phyloP scores from a whole-genome alignment of 2,888 invertebrate genomes.

The Mongoloraphidia duomilia region DNA sequence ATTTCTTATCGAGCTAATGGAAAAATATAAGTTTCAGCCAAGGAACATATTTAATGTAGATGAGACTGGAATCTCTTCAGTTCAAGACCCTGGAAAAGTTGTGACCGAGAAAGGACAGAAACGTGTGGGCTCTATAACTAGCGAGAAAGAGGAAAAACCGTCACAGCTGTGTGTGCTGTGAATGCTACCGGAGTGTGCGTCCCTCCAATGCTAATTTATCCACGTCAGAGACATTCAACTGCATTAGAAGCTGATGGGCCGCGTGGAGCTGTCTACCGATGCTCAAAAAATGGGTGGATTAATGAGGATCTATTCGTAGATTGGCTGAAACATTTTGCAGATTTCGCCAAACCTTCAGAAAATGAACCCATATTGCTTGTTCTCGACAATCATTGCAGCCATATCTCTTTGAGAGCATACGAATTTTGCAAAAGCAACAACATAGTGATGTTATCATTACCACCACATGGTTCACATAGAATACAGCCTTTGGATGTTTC shows the following conservation, averaged over 20 bases:
- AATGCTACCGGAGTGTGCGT: slow-evolving; percentile 26
- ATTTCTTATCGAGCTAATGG: slow-evolving; percentile 9
- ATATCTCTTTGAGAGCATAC: too few species aligned
- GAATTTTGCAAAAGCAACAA: slow-evolving; percentile 9
- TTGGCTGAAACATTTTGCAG: slow-evolving; percentile 16
- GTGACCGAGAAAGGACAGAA: slow-evolving; percentile 26
- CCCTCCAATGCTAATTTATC: slow-evolving; percentile 32
- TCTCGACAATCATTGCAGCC: too few species aligned
- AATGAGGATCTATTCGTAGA: slow-evolving; percentile 17
- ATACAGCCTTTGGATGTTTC: slow-evolving; percentile 18
- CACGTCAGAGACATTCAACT: slow-evolving; percentile 26
- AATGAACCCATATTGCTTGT: slow-evolving; percentile 17
- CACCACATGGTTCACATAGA: slow-evolving; percentile 16
- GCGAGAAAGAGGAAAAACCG: slow-evolving; percentile 26
- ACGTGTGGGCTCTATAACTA: slow-evolving; percentile 27
- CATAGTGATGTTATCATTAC: slow-evolving; percentile 16
- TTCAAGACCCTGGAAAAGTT: slow-evolving; percentile 26
- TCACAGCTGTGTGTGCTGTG: slow-evolving; percentile 28
- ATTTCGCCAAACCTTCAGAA: slow-evolving; percentile 14
- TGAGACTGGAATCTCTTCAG: slow-evolving; percentile 28
- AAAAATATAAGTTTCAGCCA: too few species aligned
- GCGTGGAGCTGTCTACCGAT: slow-evolving; percentile 21
- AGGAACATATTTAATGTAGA: slow-evolving; percentile 25
- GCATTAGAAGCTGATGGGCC: slow-evolving; percentile 27
- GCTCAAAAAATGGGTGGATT: slow-evolving; percentile 18